Evolutionary conservation across 1,140 invertebrate species (phyloP), one percentile per base, ranked within the genome.

Genomic region (Agrypnia vestita): DNA sequence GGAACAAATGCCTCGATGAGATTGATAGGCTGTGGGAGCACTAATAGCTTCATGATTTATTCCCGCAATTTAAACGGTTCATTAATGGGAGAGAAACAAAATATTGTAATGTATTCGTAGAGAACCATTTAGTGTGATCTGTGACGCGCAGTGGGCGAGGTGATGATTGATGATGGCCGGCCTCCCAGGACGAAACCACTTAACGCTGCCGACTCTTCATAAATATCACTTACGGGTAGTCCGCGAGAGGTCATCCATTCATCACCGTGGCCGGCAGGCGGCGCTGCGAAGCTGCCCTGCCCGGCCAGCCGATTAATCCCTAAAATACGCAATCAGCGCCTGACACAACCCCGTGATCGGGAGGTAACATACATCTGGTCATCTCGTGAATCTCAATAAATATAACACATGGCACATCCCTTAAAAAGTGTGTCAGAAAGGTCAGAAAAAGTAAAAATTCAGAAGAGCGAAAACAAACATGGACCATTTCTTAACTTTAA

Each of bases 181-280:
- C 59, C 71, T 74, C 77, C 77, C 77, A 74, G 69, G 55, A 79
- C 53, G 77, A 79, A 79, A 79, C 71, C 77, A 79, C 69, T 79
- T 79, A 79, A 73, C 15, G 75, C 75, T 67, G 75, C 75, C 75
- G 75, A 77, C 75, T 77, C 61, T 67, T 53, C 46, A 77, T 77
- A 77, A 71, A 71, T 71, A 49, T 71, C 67, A 71, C 67, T 71
- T 71, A 71, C 10, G 47, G 47, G 44, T 44, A 25, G 62, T 67
- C 35, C 43, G 59, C 59, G 47, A 71, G 47, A 49, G 17, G 15
- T 51, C n/a, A 17, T 71, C 49, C 67, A 71, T 76, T 76, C 74
- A 64, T 59, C 71, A 53, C 53, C 53, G 25, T 35, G 25, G 62
- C 49, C 43, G 61, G 44, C 47, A 76, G 74, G 44, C 62, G 49